Conservation (phyloP, 2,888 invertebrate genomes). For the Rhingia campestris region DNA sequence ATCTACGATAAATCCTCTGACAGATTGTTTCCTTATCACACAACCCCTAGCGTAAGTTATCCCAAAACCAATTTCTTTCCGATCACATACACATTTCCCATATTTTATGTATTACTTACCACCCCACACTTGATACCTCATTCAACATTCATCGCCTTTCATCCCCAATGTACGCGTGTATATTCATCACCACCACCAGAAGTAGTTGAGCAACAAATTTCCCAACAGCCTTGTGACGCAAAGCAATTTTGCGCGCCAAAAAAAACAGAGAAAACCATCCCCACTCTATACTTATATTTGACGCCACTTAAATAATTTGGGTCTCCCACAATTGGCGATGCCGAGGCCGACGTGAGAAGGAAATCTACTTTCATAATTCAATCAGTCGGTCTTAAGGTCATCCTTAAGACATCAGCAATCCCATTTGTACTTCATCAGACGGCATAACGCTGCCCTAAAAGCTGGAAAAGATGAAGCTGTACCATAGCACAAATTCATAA, state of each 20-base stretch:
- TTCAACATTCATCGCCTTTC: conserved; percentile 23
- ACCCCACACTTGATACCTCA: conserved; percentile 13
- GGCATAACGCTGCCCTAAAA: conserved; percentile 61
- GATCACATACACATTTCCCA: background rate
- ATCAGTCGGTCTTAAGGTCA: conserved; percentile 41
- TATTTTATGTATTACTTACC: conserved; percentile 1
- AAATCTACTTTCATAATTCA: conserved; percentile 57
- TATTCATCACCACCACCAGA: background rate
- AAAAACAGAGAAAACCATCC: background rate
- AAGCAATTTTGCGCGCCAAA: conserved; percentile 34
- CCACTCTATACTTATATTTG: background rate
- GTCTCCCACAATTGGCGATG: conserved; percentile 10
- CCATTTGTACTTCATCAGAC: conserved; percentile 35
- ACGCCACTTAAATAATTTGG: background rate
- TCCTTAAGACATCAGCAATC: conserved; percentile 1
- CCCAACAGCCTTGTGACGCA: background rate
- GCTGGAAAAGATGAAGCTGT: conserved; percentile 41
- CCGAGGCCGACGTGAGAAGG: conserved; percentile 33
- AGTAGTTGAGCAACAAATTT: background rate
- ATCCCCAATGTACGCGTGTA: background rate
- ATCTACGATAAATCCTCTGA: conserved; percentile 37
- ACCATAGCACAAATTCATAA: conserved; percentile 41
- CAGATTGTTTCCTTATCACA: conserved; percentile 44
- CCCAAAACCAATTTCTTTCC: conserved; percentile 41
- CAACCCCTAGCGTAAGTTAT: conserved; percentile 2